Percentiles rank a stretch among this genome's conserved stretches.
Evolutionary conservation across 2,113 vertebrate genomes (phyloP).

Genomic region (Toxotes chatareus): DNA sequence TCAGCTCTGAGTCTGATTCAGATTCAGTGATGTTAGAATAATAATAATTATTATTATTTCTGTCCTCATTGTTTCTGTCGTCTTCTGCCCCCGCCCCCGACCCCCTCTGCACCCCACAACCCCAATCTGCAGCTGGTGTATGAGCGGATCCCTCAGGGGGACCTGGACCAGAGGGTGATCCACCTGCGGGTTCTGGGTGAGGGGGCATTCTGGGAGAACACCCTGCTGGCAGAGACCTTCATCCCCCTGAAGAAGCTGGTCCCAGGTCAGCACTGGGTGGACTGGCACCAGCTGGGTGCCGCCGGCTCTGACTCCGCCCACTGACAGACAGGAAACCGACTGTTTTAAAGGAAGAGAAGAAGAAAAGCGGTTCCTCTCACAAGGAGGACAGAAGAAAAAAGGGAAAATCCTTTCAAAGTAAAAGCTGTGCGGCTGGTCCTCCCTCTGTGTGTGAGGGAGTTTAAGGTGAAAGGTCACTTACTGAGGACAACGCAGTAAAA

Average conservation of each 20-base stretch:
- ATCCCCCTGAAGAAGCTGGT: conserved; percentile 90
- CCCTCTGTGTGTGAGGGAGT: conserved; percentile 13
- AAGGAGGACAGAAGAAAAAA: not conserved
- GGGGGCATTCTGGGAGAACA: conserved; percentile 96
- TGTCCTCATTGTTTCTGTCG: not conserved
- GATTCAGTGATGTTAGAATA: too few species aligned
- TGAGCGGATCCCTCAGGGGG: conserved; percentile 91
- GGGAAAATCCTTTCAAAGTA: conserved; percentile 54
- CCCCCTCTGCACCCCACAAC: too few species aligned
- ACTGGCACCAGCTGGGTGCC: conserved; percentile 92
- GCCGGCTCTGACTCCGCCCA: conserved; percentile 81
- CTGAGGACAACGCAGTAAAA: not conserved
- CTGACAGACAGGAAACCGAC: conserved; percentile 38
- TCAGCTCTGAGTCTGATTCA: too few species aligned
- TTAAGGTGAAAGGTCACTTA: conserved; percentile 13
- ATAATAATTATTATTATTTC: too few species aligned
- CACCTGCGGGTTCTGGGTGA: conserved; percentile 94
- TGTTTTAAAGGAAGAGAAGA: conserved; percentile 8
- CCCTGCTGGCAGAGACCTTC: conserved; percentile 91
- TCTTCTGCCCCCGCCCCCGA: too few species aligned
- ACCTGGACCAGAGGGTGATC: conserved; percentile 93
- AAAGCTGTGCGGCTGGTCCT: conserved; percentile 32
- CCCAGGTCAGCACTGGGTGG: conserved; percentile 91
- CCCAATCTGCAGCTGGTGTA: conserved; percentile 89
- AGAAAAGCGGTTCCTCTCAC: not conserved